Evolutionary conservation across 2,888 invertebrate genomes (phyloP), one percentile per base, ranked within the genome.

Genomic region (Nysson spinosus): DNA sequence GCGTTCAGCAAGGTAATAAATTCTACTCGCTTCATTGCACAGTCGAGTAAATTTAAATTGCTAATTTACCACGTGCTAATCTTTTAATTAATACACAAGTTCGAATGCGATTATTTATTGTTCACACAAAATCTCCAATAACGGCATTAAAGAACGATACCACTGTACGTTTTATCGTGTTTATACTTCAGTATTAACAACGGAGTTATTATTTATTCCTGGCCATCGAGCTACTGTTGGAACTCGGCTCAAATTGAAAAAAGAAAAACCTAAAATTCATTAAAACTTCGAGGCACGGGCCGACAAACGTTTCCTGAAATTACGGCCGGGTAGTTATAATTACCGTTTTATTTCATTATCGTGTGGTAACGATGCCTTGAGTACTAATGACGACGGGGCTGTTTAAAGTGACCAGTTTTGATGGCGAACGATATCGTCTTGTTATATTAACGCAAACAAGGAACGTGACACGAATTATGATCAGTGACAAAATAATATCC

Each of bases 271-370:
- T n/a, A 22, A 56, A 54, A 63, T 57, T 57, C 55, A 47, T 54
- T 52, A 34, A 61, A 55, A 42, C 11, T 57, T 44, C 5, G 9
- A n/a, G 3, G 22, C 7, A 14, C 11, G n/a, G 14, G 26, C 11
- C 11, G 17, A 42, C 26, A 30, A 54, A 39, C 22, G 30, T 16
- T 37, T 32, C 35, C 5, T 11, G 9, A 46, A 65, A 55, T 51
- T 51, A 56, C 37, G n/a, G 28, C 40, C 11, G 17, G 9, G 11
- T 16, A 14, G 28, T 62, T 47, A 19, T 14, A 49, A 61, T 68
- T 43, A 58, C 39, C 46, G 26, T 54, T 51, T 32, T 14, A 39
- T 46, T 68, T 43, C 26, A 46, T 55, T 50, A 58, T 58, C 42
- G 20, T 11, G 19, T 11, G 32, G 17, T 28, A 14, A 24, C 43